Evolutionary conservation across 1,140 invertebrate genomes (phyloP).

Genomic region (Pseudobourletiella spinata): DNA sequence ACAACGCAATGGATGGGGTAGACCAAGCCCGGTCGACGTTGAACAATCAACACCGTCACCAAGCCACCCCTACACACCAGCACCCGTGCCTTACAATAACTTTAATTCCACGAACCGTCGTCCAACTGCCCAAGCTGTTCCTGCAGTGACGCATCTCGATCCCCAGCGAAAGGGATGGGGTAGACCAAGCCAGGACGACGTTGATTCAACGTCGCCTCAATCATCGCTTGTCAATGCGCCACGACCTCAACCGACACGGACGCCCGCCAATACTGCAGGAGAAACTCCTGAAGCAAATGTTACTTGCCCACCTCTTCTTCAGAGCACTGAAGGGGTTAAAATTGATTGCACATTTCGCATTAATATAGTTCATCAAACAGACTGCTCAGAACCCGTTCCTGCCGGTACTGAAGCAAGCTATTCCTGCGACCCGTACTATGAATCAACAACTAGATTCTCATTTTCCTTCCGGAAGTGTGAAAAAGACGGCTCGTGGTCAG

Average conservation of each 20-base stretch:
- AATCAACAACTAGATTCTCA: background rate
- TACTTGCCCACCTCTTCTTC: slow-evolving; percentile 11
- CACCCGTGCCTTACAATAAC: too few relatives aligned
- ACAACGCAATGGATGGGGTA: too few relatives aligned
- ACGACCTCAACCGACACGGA: background rate
- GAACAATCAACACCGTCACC: too few relatives aligned
- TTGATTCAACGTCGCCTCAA: too few relatives aligned
- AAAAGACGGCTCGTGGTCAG: slow-evolving; percentile 20
- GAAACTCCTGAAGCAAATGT: background rate
- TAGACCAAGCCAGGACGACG: too few relatives aligned
- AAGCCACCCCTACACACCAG: too few relatives aligned
- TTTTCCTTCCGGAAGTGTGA: slow-evolving; percentile 23
- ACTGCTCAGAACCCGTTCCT: background rate
- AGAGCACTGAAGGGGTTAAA: slow-evolving; percentile 14
- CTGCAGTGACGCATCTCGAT: too few relatives aligned
- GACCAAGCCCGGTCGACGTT: too few relatives aligned
- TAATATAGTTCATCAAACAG: background rate
- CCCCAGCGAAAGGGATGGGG: too few relatives aligned
- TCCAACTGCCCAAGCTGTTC: too few relatives aligned
- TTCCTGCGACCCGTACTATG: slow-evolving; percentile 12
- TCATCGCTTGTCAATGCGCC: background rate
- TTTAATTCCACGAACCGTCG: too few relatives aligned
- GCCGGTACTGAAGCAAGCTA: slow-evolving; percentile 21
- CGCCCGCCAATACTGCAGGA: background rate
- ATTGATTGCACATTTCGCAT: slow-evolving; percentile 1